These are phyloP conservation scores for Australoheros scitulus DNA, from an alignment of 2,113 vertebrate genomes.

Conservation along the genomic window DNA sequence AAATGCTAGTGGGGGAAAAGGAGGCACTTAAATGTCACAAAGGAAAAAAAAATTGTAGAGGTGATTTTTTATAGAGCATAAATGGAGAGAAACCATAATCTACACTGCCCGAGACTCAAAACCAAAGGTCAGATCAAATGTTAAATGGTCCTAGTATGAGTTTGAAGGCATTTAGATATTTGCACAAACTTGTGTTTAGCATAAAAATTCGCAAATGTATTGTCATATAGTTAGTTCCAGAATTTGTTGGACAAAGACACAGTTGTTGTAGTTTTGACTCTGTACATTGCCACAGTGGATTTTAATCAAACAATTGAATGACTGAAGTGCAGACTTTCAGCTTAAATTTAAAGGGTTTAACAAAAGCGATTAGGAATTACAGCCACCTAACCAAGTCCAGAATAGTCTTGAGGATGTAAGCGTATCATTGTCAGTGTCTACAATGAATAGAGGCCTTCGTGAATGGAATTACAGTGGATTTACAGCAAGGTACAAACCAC, in stretches of 20 bases:
- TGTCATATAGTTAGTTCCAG: no score
- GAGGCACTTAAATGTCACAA: conserved; percentile 22
- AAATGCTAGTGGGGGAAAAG: neutral
- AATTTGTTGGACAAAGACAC: no score
- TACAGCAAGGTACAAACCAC: neutral
- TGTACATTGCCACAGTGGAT: no score
- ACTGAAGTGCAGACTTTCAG: neutral
- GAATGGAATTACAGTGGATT: neutral
- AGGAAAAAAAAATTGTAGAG: neutral
- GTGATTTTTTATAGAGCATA: conserved; percentile 16
- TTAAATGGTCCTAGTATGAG: conserved; percentile 5
- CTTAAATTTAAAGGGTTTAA: neutral
- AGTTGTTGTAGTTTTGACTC: no score
- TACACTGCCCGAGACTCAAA: conserved; percentile 10
- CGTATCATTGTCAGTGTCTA: neutral
- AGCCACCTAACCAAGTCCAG: neutral
- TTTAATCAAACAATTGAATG: no score
- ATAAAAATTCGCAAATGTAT: neutral
- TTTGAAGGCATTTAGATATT: neutral
- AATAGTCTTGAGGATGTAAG: neutral
- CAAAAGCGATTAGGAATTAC: neutral
- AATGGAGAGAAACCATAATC: conserved; percentile 21
- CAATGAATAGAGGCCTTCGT: neutral
- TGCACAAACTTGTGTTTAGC: neutral
- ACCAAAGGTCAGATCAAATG: conserved; percentile 42